These are phyloP conservation scores for Tyrophagus putrescentiae DNA, from an alignment of 1,140 invertebrate species.

Conservation along the genomic window DNA sequence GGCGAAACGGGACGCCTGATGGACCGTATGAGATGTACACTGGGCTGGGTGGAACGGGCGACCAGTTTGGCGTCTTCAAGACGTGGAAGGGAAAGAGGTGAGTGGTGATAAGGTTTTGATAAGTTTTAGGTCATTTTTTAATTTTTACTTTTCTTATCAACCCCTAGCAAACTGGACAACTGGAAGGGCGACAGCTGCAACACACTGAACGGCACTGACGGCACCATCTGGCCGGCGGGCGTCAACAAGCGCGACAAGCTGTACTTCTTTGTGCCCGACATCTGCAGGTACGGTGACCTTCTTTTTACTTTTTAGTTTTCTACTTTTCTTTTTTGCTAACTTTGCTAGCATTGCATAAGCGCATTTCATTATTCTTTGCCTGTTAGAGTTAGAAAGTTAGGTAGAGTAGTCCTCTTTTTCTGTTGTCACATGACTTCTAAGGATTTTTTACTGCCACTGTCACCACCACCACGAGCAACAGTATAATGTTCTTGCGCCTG, in stretches of 20 bases:
- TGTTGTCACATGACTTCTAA: too few species aligned
- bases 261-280: constrained; percentile 28
- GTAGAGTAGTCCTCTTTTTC: too few species aligned
- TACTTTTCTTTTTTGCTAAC: not conserved
- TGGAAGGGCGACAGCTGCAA: constrained; percentile 25
- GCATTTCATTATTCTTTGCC: not conserved
- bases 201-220: constrained; percentile 31
- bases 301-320: too few species aligned
- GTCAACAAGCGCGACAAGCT: constrained; percentile 27
- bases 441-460: too few species aligned
- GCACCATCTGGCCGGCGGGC: constrained; percentile 29
- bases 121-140: not conserved
- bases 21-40: constrained; percentile 24
- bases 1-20: constrained; percentile 21
- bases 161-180: constrained; percentile 8
- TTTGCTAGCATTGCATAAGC: not conserved
- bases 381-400: not conserved
- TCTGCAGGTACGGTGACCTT: constrained; percentile 28
- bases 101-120: not conserved
- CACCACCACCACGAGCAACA: too few species aligned
- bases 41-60: not conserved
- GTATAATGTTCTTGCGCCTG: too few species aligned
- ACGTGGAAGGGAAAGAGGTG: constrained; percentile 16
- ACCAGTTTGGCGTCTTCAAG: constrained; percentile 14
- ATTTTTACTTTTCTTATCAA: not conserved